Evolutionary conservation across 2,888 invertebrate species (phyloP), one percentile per base, ranked within the genome.

Genomic region (Polydesmus complanatus): DNA sequence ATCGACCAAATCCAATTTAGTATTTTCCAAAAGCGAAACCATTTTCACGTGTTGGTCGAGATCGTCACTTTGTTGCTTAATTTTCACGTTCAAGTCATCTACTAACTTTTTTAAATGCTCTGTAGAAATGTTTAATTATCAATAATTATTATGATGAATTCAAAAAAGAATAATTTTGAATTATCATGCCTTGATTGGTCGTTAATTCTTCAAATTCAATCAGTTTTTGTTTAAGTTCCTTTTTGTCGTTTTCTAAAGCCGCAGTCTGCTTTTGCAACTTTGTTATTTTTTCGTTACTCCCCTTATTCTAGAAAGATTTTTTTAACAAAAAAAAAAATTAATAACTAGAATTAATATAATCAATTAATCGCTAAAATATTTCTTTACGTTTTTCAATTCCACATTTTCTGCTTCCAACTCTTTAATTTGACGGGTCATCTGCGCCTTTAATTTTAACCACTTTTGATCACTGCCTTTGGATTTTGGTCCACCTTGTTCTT

Each of bases 191-290:
- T 58, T 63, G 37, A 62, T 60, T 1, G 59, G 27, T 77, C 80
- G 82, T 79, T 68, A 81, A 79, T 73, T 83, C 83, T 73, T 86
- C 86, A 75, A 84, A 83, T 75, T 88, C 86, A 68, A 88, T 84
- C 72, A 88, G 80, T 76, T 85, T 85, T 71, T 91, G 78, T 75
- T 91, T 89, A 70, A 92, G 81, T 76, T 89, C 88, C 69, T 90
- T 90, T 77, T 91, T 92, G 75, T 92, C 92, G 74, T 90, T 89
- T 75, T 90, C 89, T 65, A 93, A 75, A 71, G 89, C 87, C 18
- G 86, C 85, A 63, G 93, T 81, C 19, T 68, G 68, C 63, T 74
- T 77, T 64, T 71, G 68, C 47, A 74, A 67, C 3, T 62, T 56
- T 27, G 66, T 61, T n/a, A 73, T 67, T 63, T 71, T 69, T 54